These are phyloP conservation scores for Hermaeophaga mercurialis DNA, from an alignment of 2,888 invertebrate species.

Conservation along the genomic window DNA sequence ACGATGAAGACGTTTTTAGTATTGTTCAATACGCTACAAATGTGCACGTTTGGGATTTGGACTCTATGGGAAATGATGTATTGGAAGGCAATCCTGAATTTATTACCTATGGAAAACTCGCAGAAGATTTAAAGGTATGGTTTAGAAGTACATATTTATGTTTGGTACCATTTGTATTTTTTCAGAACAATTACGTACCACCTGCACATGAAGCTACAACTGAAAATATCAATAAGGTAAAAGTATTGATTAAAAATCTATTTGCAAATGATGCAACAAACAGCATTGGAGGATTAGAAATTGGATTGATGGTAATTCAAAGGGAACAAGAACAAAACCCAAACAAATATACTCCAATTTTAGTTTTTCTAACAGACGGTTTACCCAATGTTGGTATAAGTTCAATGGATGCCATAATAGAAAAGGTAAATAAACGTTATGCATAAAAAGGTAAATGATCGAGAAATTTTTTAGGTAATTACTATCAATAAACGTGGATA, in stretches of 20 bases:
- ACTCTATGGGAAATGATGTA: constrained; percentile 6
- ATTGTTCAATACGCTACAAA: constrained; percentile 66
- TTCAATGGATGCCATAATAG: constrained; percentile 57
- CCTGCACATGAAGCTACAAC: constrained; percentile 61
- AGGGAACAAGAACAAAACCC: constrained; percentile 32
- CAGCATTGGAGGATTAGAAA: constrained; percentile 66
- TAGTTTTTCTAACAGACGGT: constrained; percentile 69
- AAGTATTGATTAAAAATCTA: constrained; percentile 61
- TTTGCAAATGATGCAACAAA: constrained; percentile 66
- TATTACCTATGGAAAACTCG: constrained; percentile 30
- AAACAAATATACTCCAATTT: constrained; percentile 60
- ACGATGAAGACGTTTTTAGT: constrained; percentile 67
- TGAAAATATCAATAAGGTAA: constrained; percentile 63
- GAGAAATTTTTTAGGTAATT: constrained; percentile 38
- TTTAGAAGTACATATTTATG: too few species aligned
- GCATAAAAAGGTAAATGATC: too few species aligned
- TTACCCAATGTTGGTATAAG: constrained; percentile 65
- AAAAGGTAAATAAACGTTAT: constrained; percentile 16
- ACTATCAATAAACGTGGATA: constrained; percentile 58
- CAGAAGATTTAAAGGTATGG: constrained; percentile 26
- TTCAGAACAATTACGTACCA: constrained; percentile 49
- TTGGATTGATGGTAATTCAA: constrained; percentile 53
- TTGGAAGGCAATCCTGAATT: background rate
- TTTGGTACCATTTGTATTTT: too few species aligned
- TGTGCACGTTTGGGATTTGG: constrained; percentile 59